These are phyloP conservation scores for Fabriciana adippe DNA, from an alignment of 2,888 invertebrate genomes.

Conservation along the genomic window DNA sequence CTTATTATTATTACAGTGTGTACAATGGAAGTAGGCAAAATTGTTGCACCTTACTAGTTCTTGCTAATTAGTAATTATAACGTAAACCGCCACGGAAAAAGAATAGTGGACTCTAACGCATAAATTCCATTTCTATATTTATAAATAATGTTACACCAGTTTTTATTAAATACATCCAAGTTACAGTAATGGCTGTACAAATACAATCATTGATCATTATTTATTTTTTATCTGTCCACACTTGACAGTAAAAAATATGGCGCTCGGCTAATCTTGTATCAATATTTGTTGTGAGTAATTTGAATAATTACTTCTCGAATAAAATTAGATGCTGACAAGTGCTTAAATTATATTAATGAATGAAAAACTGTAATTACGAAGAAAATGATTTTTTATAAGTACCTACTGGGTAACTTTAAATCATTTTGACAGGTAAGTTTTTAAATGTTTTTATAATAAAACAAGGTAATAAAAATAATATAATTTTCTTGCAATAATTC, in stretches of 20 bases:
- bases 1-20: too few species aligned
- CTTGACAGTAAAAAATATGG: slow-evolving; percentile 31
- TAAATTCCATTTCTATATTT: slow-evolving; percentile 25
- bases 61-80: slow-evolving; percentile 1
- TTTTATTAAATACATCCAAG: slow-evolving; percentile 26
- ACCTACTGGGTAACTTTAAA: too few species aligned
- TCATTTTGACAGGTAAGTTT: too few species aligned
- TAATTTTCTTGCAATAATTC: too few species aligned
- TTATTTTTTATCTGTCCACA: slow-evolving; percentile 25
- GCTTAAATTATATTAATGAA: slow-evolving; percentile 17
- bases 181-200: slow-evolving; percentile 27
- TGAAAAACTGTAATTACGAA: slow-evolving; percentile 7
- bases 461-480: too few species aligned
- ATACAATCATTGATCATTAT: slow-evolving; percentile 36
- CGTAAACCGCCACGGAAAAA: slow-evolving; percentile 9
- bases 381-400: neutral
- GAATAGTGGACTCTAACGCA: slow-evolving; percentile 15
- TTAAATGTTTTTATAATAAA: too few species aligned
- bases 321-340: slow-evolving; percentile 30
- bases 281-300: slow-evolving; percentile 36
- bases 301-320: slow-evolving; percentile 35
- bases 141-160: slow-evolving; percentile 21
- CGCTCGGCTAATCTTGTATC: slow-evolving; percentile 27
- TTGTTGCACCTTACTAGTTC: neutral
- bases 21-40: neutral